Conservation (phyloP, 2,888 invertebrate genomes). For the Panzeria rudis region DNA sequence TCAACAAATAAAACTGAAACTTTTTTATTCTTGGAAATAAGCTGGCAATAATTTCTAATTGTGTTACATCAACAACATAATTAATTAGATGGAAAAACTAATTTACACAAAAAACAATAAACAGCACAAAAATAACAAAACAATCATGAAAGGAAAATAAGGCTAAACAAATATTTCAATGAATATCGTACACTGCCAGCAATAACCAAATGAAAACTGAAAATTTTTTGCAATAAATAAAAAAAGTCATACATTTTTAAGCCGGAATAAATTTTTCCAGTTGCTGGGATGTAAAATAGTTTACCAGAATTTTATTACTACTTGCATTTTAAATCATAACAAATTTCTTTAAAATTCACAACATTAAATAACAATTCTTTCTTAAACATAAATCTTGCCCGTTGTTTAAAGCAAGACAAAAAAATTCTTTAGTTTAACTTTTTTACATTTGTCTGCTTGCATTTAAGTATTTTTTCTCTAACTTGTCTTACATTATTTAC, state of each 20-base stretch:
- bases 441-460: constrained; percentile 2
- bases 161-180: neutral
- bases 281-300: no score
- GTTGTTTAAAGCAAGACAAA: neutral
- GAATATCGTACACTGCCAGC: neutral
- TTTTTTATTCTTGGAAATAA: constrained; percentile 15
- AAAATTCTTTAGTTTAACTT: neutral
- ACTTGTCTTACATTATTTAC: constrained; percentile 30
- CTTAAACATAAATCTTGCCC: constrained; percentile 14
- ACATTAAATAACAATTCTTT: neutral
- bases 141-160: neutral
- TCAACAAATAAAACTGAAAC: neutral
- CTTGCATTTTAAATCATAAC: no score
- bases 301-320: no score
- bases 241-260: neutral
- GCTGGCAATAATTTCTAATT: constrained; percentile 37
- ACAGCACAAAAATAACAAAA: neutral
- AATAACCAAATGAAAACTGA: neutral
- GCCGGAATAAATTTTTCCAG: neutral
- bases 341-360: no score
- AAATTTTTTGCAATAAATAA: no score
- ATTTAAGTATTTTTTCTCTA: neutral
- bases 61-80: constrained; percentile 46
- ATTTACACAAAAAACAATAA: neutral
- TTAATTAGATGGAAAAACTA: constrained; percentile 42